Evolutionary conservation across 1,140 invertebrate species (phyloP).

Genomic region (Penaeus vannamei): DNA sequence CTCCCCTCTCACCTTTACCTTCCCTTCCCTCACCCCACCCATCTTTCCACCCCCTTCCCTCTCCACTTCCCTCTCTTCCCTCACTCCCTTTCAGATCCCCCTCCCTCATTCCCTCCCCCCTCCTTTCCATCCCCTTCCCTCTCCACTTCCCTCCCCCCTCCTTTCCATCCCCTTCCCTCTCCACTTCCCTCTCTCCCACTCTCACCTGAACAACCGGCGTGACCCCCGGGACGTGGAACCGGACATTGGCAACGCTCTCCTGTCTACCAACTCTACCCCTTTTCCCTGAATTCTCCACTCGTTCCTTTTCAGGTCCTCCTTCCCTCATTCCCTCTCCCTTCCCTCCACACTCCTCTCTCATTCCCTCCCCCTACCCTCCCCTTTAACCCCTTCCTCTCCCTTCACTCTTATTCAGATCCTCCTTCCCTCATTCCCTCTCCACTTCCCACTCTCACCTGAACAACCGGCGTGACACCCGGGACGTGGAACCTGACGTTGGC

Average conservation of each 20-base stretch:
- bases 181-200: too few species aligned
- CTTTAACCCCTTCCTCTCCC: not conserved
- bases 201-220: conserved; percentile 13
- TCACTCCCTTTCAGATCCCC: not conserved
- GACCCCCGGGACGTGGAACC: conserved; percentile 35
- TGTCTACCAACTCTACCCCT: conserved; percentile 13
- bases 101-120: not conserved
- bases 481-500: conserved; percentile 58
- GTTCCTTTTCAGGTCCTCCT: not conserved
- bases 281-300: not conserved
- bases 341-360: not conserved
- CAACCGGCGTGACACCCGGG: not conserved
- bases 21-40: too few species aligned
- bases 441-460: not conserved
- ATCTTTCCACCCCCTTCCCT: not conserved
- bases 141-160: not conserved
- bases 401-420: not conserved
- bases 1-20: too few species aligned
- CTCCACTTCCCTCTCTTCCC: not conserved
- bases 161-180: not conserved
- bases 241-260: conserved; percentile 61
- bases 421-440: not conserved
- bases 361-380: not conserved
- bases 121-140: conserved; percentile 8
- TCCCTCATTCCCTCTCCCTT: not conserved